These are phyloP conservation scores for Ips nitidus DNA, from an alignment of 1,140 invertebrate genomes.

Conservation along the genomic window DNA sequence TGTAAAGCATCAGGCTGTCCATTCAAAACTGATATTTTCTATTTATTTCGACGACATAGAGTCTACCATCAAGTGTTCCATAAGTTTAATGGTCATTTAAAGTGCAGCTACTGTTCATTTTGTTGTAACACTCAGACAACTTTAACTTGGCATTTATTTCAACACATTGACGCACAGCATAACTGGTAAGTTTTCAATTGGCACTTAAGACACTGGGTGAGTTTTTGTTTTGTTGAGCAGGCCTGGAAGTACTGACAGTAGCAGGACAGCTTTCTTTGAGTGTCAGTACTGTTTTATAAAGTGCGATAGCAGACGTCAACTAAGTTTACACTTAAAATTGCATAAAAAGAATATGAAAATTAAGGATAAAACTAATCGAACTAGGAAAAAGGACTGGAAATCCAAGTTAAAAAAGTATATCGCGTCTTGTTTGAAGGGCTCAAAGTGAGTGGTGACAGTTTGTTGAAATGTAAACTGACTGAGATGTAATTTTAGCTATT, in stretches of 20 bases:
- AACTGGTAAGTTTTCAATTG: background rate
- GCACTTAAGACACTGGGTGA: too few species aligned
- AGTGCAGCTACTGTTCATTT: conserved; percentile 1
- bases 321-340: background rate
- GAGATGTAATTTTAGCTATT: background rate
- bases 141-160: conserved; percentile 1
- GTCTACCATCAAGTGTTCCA: background rate
- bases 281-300: background rate
- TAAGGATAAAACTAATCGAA: background rate
- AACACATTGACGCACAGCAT: background rate
- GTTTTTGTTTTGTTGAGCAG: too few species aligned
- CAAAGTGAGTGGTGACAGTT: too few species aligned
- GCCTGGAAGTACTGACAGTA: too few species aligned
- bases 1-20: background rate
- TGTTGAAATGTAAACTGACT: too few species aligned
- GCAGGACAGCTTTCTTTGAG: background rate
- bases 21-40: background rate
- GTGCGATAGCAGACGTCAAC: background rate
- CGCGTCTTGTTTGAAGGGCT: background rate
- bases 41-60: background rate
- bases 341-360: background rate
- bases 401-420: background rate
- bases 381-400: background rate
- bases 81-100: conserved; percentile 1
- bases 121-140: conserved; percentile 1